Conservation (phyloP, 2,888 invertebrate species). For the Patella caerulea region DNA sequence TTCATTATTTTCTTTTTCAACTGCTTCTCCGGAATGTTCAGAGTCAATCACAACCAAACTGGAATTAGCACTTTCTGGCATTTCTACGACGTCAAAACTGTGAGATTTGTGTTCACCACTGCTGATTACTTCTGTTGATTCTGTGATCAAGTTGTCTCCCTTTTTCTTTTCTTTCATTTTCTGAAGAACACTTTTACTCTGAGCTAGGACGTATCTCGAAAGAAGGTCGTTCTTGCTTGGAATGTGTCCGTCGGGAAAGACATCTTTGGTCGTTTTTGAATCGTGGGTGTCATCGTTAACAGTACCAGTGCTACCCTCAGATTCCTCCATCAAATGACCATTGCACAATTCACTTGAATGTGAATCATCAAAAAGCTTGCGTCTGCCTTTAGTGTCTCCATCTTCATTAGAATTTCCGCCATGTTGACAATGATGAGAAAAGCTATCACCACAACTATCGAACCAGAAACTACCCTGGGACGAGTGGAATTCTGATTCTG, state of each 20-base stretch:
- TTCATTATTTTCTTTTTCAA: not conserved
- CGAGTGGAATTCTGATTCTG: conserved; percentile 6
- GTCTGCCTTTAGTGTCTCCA: not conserved
- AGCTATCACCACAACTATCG: conserved; percentile 24
- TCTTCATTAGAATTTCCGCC: not conserved
- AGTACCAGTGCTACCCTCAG: conserved; percentile 4
- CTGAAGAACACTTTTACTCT: not conserved
- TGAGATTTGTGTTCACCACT: conserved; percentile 6
- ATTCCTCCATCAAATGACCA: conserved; percentile 13
- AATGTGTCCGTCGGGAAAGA: not conserved
- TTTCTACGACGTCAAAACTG: not conserved
- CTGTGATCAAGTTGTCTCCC: not conserved
- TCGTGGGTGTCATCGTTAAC: not conserved
- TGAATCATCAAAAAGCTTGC: conserved; percentile 6
- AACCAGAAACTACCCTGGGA: conserved; percentile 22
- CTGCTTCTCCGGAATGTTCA: not conserved
- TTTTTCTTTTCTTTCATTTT: conserved; percentile 1
- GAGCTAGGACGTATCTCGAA: not conserved
- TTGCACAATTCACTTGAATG: conserved; percentile 6
- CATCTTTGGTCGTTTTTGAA: not conserved
- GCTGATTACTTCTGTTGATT: not conserved
- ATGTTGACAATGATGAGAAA: conserved; percentile 18
- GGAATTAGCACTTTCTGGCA: conserved; percentile 1
- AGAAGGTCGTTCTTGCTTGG: not conserved
- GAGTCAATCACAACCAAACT: conserved; percentile 9